phyloP scores from a whole-genome alignment of 1,140 invertebrate species.

The Drosophila rufa region DNA sequence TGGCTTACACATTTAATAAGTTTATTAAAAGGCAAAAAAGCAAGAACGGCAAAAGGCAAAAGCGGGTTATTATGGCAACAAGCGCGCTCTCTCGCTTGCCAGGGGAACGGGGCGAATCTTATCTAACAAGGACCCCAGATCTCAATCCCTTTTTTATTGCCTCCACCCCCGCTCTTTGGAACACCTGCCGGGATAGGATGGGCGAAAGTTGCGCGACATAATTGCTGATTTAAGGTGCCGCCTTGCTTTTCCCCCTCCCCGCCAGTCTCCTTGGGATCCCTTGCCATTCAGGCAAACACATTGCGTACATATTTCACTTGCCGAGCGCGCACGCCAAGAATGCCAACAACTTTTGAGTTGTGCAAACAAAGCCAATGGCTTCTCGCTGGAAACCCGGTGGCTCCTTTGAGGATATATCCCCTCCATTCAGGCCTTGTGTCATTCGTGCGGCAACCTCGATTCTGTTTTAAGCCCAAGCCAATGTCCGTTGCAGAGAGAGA shows the following conservation, averaged over 20 bases:
- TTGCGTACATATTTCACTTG: conserved; percentile 63
- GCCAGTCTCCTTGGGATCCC: neutral
- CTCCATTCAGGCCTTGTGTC: conserved; percentile 28
- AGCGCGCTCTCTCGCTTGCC: neutral
- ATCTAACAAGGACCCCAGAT: conserved; percentile 49
- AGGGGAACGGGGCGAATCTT: conserved; percentile 39
- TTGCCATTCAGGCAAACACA: conserved; percentile 45
- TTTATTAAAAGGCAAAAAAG: conserved; percentile 75
- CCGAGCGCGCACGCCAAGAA: conserved; percentile 52
- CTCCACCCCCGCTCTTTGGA: neutral
- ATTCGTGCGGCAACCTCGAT: conserved; percentile 46
- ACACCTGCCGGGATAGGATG: conserved; percentile 17
- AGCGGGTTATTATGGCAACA: conserved; percentile 64
- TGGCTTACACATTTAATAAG: conserved; percentile 82
- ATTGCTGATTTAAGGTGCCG: conserved; percentile 63
- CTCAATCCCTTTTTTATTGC: conserved; percentile 59
- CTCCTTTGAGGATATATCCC: conserved; percentile 18
- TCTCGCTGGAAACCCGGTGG: conserved; percentile 4
- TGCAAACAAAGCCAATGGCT: conserved; percentile 46
- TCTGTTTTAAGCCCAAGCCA: conserved; percentile 30
- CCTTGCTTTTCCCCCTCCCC: neutral
- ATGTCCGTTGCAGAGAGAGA: conserved; percentile 39
- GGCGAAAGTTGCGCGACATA: conserved; percentile 59
- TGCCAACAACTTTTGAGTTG: conserved; percentile 54
- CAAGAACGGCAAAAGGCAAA: conserved; percentile 43